A percentile compares a stretch with the other conserved stretches of the same genome.
These are phyloP conservation scores for Didymodactylos carnosus DNA, from an alignment of 2,888 invertebrate genomes.

Conservation along the genomic window DNA sequence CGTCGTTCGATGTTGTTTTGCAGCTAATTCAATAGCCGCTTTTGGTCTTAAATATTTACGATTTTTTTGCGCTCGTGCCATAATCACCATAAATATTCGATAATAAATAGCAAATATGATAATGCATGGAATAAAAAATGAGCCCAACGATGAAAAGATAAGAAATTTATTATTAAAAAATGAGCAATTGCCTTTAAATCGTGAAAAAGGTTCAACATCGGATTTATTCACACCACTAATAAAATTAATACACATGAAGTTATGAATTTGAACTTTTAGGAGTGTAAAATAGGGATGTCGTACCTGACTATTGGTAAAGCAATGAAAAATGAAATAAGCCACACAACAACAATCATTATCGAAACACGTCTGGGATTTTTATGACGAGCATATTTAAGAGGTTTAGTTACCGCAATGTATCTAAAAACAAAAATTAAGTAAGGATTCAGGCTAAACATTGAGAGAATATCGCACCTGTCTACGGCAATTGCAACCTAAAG, in stretches of 20 bases:
- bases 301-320: conserved; percentile 88
- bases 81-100: conserved; percentile 73
- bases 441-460: background rate
- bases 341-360: conserved; percentile 78
- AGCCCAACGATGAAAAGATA: conserved; percentile 85
- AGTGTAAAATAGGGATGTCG: conserved; percentile 69
- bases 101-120: conserved; percentile 95
- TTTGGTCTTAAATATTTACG: background rate
- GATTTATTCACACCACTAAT: background rate
- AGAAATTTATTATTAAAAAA: conserved; percentile 96
- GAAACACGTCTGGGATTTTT: conserved; percentile 68
- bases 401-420: conserved; percentile 94
- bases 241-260: background rate
- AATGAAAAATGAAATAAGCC: conserved; percentile 82
- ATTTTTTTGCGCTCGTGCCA: conserved; percentile 23
- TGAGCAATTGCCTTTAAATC: conserved; percentile 45
- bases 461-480: background rate
- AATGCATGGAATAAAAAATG: conserved; percentile 82
- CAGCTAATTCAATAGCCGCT: background rate
- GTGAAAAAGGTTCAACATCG: background rate
- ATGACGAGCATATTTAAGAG: conserved; percentile 94
- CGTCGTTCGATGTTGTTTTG: background rate
- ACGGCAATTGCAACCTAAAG: background rate
- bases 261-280: background rate
- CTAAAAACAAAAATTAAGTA: conserved; percentile 37